These are phyloP conservation scores for Poicephalus meyeri DNA, from an alignment of 2,113 vertebrate genomes.

Conservation along the genomic window DNA sequence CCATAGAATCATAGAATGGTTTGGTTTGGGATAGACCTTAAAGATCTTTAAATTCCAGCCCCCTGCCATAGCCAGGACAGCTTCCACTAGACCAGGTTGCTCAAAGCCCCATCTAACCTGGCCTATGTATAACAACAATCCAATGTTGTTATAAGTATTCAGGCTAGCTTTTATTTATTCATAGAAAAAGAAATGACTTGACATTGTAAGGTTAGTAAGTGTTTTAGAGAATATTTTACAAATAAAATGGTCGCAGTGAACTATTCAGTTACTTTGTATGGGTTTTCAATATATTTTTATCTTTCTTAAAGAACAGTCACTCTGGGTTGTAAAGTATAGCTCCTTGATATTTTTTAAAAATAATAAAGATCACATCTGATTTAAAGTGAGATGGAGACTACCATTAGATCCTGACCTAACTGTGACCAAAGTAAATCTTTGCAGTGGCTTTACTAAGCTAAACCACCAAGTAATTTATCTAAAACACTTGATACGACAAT, in stretches of 20 bases:
- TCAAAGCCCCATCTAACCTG: not conserved
- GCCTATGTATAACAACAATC: not conserved
- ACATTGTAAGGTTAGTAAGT: not conserved
- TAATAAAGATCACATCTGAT: not conserved
- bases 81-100: not conserved
- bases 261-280: not conserved
- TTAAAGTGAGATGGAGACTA: not conserved
- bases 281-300: not conserved
- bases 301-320: not conserved
- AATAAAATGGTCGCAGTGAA: not conserved
- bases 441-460: not conserved
- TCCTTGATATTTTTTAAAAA: not conserved
- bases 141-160: not conserved
- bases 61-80: not conserved
- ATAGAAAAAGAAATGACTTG: not conserved
- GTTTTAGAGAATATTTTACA: not conserved
- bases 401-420: not conserved
- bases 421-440: not conserved
- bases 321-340: not conserved
- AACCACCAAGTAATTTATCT: not conserved
- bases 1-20: not conserved
- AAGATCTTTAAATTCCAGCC: not conserved
- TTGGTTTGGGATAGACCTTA: not conserved
- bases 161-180: not conserved
- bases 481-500: accelerated